These are phyloP conservation scores for Melierax canorus DNA, from an alignment of 2,113 vertebrate species.

Conservation along the genomic window DNA sequence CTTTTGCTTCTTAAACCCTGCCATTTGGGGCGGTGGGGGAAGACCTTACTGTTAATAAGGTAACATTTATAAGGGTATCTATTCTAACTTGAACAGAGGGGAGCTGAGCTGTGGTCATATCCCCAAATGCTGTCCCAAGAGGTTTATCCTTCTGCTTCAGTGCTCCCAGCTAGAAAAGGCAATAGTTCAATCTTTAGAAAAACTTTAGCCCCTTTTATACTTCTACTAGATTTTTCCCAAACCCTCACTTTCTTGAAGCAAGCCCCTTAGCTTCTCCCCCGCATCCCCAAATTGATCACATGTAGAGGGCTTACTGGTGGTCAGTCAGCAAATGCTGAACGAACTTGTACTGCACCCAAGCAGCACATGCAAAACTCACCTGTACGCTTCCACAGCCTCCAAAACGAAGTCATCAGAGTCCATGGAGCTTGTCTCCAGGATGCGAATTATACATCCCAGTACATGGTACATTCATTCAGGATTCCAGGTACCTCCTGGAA, in stretches of 20 bases:
- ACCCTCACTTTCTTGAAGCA: background rate
- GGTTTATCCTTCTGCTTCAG: background rate
- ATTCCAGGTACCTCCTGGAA: background rate
- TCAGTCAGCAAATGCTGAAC: background rate
- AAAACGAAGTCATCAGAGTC: background rate
- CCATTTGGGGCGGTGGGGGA: accelerated
- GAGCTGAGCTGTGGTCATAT: background rate
- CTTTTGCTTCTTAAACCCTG: background rate
- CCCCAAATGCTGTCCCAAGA: background rate
- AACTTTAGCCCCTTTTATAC: background rate
- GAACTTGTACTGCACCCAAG: background rate
- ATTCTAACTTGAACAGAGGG: background rate
- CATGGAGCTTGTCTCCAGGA: background rate
- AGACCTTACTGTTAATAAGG: background rate
- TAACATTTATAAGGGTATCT: background rate
- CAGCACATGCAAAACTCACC: background rate
- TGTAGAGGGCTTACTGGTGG: accelerated
- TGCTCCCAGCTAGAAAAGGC: background rate
- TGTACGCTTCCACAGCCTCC: background rate
- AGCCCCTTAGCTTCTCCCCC: background rate
- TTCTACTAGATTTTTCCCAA: background rate
- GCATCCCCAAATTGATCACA: background rate
- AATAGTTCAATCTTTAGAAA: background rate
- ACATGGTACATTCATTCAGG: background rate
- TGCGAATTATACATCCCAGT: background rate